Base-by-base conservation (phyloP, 2,888 invertebrate genomes). In the Choreutis nemorana region DNA sequence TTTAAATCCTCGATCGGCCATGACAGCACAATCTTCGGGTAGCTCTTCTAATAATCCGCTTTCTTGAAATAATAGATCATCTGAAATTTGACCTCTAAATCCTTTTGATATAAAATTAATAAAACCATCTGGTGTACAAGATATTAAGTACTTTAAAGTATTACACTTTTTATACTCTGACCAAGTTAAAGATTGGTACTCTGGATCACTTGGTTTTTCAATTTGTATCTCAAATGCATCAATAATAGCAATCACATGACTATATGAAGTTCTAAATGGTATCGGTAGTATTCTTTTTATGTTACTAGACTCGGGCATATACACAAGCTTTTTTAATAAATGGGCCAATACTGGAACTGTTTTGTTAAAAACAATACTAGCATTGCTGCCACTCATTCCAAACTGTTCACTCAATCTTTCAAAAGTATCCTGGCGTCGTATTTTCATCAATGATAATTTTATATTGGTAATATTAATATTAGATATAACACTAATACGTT, bases 1-100 rank as follows among this genome's bases (percentile, higher is more conserved):
- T 30, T 36, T 34, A 18, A 32, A 36, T 13, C 36, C 33, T 26
- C 36, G 23, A 22, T 33, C 33, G n/a, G 36, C 36, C 32, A 30
- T 33, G 2, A 36, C 31, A 14, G 26, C 14, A 15, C 8, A 26
- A 22, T n/a, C 15, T 9, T 26, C 26, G 26, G 26, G 26, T 26
- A 26, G 9, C 15, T 26, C 6, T 26, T 14, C 15, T 15, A 26
- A 26, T 26, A 26, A 26, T 14, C 26, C 16, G 15, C 26, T 26
- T 26, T 26, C 26, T 26, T 26, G 26, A 18, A 18, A 18, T 18
- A 18, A 18, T 18, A 18, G 18, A 5, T 18, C 18, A 18, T 18
- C 5, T 18, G 18, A 18, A 18, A 18, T 5, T 18, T 8, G 18
- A 5, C 22, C 28, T 11, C 28, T 11, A 23, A 11, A 23, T 14